Conservation (phyloP, 1,140 invertebrate species). For the Macrocentrus cingulum region DNA sequence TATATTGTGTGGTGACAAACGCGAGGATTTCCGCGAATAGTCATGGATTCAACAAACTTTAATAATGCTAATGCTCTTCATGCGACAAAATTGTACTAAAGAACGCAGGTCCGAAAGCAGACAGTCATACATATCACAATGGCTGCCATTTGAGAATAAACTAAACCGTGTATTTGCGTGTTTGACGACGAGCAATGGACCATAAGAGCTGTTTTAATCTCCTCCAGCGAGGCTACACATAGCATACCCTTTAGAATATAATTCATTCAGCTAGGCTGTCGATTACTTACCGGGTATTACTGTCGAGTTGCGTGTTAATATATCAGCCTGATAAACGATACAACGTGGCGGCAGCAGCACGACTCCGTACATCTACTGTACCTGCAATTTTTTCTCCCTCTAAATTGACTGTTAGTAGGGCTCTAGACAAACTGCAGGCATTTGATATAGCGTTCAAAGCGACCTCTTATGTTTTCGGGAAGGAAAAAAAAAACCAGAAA, state of each 20-base stretch:
- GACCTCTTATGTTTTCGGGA: conserved; percentile 15
- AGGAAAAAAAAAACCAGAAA: neutral
- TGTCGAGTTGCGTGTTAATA: no score
- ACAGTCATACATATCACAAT: conserved; percentile 17
- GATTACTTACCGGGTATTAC: no score
- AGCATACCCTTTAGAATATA: no score
- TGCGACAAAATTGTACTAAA: neutral
- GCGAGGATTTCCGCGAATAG: conserved; percentile 3
- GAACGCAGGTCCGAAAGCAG: conserved; percentile 5
- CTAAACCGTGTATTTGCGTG: neutral
- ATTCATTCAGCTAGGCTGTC: no score
- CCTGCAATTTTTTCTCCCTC: no score
- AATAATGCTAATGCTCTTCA: neutral
- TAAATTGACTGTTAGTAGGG: neutral
- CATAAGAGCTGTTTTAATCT: no score
- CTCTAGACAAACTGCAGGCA: neutral
- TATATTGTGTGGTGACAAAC: no score
- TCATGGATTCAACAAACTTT: neutral
- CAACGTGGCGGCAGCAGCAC: no score
- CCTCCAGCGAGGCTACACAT: no score
- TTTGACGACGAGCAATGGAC: no score
- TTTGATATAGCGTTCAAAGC: neutral
- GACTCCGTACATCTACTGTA: no score
- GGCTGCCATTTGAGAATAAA: conserved; percentile 5
- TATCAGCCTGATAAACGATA: no score